A percentile compares a stretch with the other conserved stretches of the same genome.
Evolutionary conservation across 23 tunicate species (phyloP).

Genomic region (Clavelina lepadiformis): DNA sequence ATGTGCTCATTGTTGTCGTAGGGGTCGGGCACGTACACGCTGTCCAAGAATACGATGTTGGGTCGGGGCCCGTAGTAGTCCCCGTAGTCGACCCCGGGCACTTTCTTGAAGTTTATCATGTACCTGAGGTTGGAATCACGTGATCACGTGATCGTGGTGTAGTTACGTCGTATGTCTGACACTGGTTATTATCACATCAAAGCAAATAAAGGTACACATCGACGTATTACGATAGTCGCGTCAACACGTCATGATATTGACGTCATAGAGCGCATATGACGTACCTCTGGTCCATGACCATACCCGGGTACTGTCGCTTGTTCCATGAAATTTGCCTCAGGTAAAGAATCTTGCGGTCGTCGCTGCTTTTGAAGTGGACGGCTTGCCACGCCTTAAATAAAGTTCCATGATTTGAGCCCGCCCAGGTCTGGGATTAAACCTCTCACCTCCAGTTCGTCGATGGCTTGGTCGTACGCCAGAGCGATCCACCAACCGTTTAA

Average conservation of each 20-base stretch:
- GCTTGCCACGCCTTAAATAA: conserved; percentile 71
- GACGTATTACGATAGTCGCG: no score
- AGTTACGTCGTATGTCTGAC: not conserved
- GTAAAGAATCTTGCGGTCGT: conserved; percentile 42
- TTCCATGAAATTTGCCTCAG: conserved; percentile 64
- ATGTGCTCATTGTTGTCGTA: conserved; percentile 37
- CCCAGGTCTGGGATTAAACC: no score
- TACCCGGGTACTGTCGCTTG: conserved; percentile 65
- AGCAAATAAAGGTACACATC: no score
- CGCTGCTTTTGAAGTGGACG: conserved; percentile 27
- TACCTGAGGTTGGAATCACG: conserved; percentile 25
- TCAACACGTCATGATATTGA: no score
- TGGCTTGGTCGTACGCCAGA: conserved; percentile 31
- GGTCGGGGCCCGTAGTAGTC: conserved; percentile 72
- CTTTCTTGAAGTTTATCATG: conserved; percentile 21
- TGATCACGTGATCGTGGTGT: not conserved
- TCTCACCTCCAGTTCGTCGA: conserved; percentile 33
- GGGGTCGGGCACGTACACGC: conserved; percentile 65
- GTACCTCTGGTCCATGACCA: conserved; percentile 78
- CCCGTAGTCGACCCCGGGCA: conserved; percentile 47
- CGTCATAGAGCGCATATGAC: no score
- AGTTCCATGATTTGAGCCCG: not conserved
- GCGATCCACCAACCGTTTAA: conserved; percentile 82
- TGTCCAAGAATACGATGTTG: conserved; percentile 70
- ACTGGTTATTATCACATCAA: no score